Percentiles rank a stretch among this genome's conserved stretches.
Evolutionary conservation across 2,888 invertebrate genomes (phyloP).

Genomic region (Drosophila mayaguana): DNA sequence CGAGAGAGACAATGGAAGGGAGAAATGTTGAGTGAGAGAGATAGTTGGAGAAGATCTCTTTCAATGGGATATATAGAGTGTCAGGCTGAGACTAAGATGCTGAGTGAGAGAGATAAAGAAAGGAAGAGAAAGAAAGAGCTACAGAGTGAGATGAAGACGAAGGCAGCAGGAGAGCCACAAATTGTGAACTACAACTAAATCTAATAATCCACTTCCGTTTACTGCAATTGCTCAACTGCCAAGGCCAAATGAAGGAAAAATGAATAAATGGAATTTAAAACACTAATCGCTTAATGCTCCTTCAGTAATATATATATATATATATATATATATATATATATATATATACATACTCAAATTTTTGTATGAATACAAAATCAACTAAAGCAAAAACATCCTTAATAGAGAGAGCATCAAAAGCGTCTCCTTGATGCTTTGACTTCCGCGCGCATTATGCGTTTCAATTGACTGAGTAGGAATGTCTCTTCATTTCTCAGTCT

Average conservation of each 20-base stretch:
- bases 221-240: background rate
- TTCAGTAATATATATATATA: background rate
- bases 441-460: conserved; percentile 26
- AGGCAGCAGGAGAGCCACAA: too few species aligned
- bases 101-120: too few species aligned
- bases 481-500: background rate
- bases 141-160: too few species aligned
- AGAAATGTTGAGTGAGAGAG: too few species aligned
- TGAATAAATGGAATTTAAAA: background rate
- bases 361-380: background rate
- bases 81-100: too few species aligned
- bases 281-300: background rate
- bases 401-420: background rate
- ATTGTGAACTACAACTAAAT: too few species aligned
- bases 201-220: background rate
- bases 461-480: conserved; percentile 35
- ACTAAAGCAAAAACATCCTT: background rate
- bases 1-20: background rate
- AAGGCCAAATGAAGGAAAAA: background rate
- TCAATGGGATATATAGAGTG: too few species aligned
- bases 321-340: too few species aligned
- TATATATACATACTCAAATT: background rate
- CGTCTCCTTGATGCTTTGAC: conserved; percentile 3
- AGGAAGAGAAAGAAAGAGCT: too few species aligned
- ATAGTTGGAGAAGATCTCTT: too few species aligned